These are phyloP conservation scores for Anneissia japonica DNA, from an alignment of 35 echinoderm and acorn worm genomes.

Conservation along the genomic window DNA sequence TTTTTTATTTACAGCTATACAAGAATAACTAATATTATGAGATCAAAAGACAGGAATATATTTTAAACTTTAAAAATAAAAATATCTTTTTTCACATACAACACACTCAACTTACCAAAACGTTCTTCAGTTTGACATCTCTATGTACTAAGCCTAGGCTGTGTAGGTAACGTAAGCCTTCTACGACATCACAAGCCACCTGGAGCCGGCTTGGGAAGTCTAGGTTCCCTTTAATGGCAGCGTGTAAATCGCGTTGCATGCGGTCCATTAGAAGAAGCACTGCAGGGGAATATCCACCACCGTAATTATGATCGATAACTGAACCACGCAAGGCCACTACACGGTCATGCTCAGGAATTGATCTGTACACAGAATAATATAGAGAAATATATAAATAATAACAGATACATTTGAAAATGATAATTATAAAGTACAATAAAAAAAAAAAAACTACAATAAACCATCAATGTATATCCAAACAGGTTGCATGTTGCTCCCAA, in stretches of 20 bases:
- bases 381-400: neutral
- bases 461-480: too few species aligned
- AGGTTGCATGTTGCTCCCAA: too few species aligned
- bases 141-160: slow-evolving; percentile 90
- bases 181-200: slow-evolving; percentile 87
- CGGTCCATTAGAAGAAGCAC: slow-evolving; percentile 93
- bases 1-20: too few species aligned
- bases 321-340: slow-evolving; percentile 77
- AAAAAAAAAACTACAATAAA: too few species aligned
- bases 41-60: too few species aligned
- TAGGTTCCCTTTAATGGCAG: slow-evolving; percentile 78
- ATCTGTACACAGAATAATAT: slow-evolving; percentile 28
- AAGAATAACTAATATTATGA: too few species aligned
- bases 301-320: slow-evolving; percentile 80
- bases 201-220: slow-evolving; percentile 75
- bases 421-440: too few species aligned
- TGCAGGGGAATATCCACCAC: slow-evolving; percentile 75
- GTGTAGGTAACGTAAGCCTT: slow-evolving; percentile 89
- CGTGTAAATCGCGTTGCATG: slow-evolving; percentile 78
- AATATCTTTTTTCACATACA: neutral
- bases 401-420: neutral
- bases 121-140: slow-evolving; percentile 98
- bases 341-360: slow-evolving; percentile 75
- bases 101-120: slow-evolving; percentile 54
- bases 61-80: too few species aligned